Evolutionary conservation across 1,140 invertebrate species (phyloP), one percentile per base, ranked within the genome.

Genomic region (Apocrypta bakeri): DNA sequence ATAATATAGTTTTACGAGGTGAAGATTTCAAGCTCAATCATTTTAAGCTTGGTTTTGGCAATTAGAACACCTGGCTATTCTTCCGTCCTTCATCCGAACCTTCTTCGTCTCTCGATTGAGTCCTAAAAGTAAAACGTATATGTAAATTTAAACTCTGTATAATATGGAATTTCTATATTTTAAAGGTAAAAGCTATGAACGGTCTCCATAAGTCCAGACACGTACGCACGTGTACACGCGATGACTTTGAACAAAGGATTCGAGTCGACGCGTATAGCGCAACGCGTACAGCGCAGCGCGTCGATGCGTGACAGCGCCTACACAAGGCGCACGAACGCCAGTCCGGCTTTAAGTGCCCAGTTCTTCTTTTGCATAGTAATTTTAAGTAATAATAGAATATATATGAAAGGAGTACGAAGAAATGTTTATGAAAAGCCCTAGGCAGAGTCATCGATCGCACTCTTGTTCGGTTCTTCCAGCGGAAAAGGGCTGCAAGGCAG

Each of bases 91-190:
- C 0, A 25, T 69, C 31, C 81, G 31, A 12, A 71, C 31, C 21
- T 80, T 77, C 21, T 77, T 83, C 9, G 72, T 76, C 9, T 85
- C 80, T 17, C 37, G 31, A 31, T 88, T 87, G 11, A 89, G 66
- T 2, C 71, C 88, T 88, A 24, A 77, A 85, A 87, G 2, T 74
- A 42, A 75, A 74, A 40, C 7, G 12, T 17, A 12, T 3, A 48
- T 37, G 9, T 37, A n/a, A n/a, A n/a, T 37, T 37, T 37, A 37
- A 37, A 4, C 33, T 4, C n/a, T n/a, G n/a, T n/a, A n/a, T n/a
- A n/a, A n/a, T n/a, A n/a, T n/a, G n/a, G n/a, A n/a, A n/a, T n/a
- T n/a, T n/a, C n/a, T n/a, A n/a, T n/a, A n/a, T n/a, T n/a, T n/a
- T n/a, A n/a, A n/a, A n/a, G n/a, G n/a, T n/a, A n/a, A n/a, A n/a